Evolutionary conservation across 2,113 vertebrate species (phyloP).

Genomic region (Myotis lucifugus): DNA sequence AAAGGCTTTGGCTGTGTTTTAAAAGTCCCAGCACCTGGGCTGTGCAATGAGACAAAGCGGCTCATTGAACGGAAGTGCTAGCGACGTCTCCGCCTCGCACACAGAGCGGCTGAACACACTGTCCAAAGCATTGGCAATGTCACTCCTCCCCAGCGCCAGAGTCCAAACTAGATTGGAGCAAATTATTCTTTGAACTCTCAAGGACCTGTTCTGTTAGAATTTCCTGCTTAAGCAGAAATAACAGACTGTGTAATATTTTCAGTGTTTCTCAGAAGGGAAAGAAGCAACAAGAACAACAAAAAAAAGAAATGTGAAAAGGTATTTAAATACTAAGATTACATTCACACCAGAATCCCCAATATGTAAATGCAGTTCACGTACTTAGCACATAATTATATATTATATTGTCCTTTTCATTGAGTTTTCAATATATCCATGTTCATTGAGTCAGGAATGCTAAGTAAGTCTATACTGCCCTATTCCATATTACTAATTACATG

Average conservation of each 20-base stretch:
- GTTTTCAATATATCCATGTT: not conserved
- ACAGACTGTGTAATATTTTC: not conserved
- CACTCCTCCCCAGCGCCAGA: conserved; percentile 59
- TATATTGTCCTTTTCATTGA: not conserved
- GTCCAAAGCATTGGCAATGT: conserved; percentile 9
- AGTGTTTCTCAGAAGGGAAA: not conserved
- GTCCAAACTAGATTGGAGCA: conserved; percentile 66
- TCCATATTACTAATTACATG: not conserved
- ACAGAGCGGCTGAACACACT: conserved; percentile 50
- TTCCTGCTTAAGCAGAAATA: conserved; percentile 24
- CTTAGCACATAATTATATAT: not conserved
- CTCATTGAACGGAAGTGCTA: not conserved
- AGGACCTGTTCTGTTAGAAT: conserved; percentile 58
- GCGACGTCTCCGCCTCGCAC: not conserved
- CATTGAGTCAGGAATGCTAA: not conserved
- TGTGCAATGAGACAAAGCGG: conserved; percentile 27
- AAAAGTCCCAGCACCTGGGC: not conserved
- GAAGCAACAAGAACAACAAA: not conserved
- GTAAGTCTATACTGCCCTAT: not conserved
- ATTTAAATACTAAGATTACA: not conserved
- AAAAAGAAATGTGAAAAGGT: not conserved
- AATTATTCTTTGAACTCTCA: conserved; percentile 67
- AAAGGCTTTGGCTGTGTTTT: not conserved
- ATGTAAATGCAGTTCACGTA: not conserved
- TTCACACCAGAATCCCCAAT: not conserved